Percentiles rank a stretch among this genome's conserved stretches.
phyloP scores from a whole-genome alignment of 2,797 vertebrate genomes.

The Hippocampus kuda region DNA sequence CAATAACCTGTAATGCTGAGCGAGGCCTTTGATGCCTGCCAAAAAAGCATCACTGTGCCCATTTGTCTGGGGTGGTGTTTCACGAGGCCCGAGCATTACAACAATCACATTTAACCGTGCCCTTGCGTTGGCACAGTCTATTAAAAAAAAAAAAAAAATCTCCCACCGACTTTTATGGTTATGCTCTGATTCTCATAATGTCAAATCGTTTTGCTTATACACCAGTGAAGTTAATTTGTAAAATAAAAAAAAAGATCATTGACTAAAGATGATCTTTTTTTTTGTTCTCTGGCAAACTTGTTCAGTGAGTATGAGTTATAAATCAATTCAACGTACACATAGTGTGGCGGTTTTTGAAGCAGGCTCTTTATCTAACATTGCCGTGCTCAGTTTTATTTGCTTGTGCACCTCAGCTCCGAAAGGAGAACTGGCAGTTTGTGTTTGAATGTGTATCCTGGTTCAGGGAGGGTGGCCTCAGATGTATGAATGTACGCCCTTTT shows the following conservation, averaged over 20 bases:
- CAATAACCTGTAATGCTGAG: constrained; percentile 30
- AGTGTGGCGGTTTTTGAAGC: background rate
- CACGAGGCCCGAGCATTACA: constrained; percentile 9
- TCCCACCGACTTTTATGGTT: constrained; percentile 11
- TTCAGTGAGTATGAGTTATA: background rate
- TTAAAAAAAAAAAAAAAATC: constrained; percentile 13
- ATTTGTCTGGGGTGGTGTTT: constrained; percentile 33
- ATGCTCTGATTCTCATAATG: background rate
- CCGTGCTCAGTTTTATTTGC: background rate
- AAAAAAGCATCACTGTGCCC: constrained; percentile 25
- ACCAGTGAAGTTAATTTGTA: no score
- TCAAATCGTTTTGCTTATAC: background rate
- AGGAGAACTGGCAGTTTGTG: no score
- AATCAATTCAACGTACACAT: background rate
- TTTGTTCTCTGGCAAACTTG: background rate
- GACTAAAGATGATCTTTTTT: background rate
- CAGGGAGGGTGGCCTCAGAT: background rate
- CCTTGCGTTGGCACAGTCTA: constrained; percentile 12
- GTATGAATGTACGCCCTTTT: background rate
- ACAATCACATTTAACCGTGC: background rate
- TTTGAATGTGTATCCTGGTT: background rate
- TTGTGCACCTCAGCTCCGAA: no score
- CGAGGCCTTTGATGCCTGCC: constrained; percentile 31
- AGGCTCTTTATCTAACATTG: background rate
- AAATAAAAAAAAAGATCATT: background rate